phyloP scores from a whole-genome alignment of 2,888 invertebrate species.

The Chalcosyrphus nemorum region DNA sequence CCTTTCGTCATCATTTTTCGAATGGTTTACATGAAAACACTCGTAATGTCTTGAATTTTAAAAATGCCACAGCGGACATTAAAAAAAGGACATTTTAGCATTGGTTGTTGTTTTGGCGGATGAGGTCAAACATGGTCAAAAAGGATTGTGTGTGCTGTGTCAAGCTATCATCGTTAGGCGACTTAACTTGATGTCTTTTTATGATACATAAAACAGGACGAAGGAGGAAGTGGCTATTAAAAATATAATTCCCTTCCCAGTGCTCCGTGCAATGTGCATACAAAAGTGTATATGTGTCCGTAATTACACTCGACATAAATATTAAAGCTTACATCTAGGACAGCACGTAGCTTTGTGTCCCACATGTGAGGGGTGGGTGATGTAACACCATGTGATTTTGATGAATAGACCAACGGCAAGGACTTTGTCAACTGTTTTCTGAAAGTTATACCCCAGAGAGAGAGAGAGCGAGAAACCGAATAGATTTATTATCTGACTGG shows the following conservation, averaged over 20 bases:
- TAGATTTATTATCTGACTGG: conserved; percentile 10
- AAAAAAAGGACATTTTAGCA: conserved; percentile 6
- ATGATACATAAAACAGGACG: background rate
- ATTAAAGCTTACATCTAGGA: conserved; percentile 25
- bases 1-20: background rate
- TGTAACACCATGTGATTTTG: background rate
- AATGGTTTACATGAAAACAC: background rate
- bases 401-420: conserved; percentile 29
- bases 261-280: background rate
- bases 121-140: conserved; percentile 39
- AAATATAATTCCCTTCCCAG: conserved; percentile 12
- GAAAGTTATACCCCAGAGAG: background rate
- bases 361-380: background rate
- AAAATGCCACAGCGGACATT: conserved; percentile 2
- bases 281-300: background rate
- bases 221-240: background rate
- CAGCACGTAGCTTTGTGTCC: conserved; percentile 26
- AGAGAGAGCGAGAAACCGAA: background rate
- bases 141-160: conserved; percentile 28
- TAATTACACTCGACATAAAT: conserved; percentile 34
- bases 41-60: conserved; percentile 11
- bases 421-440: conserved; percentile 33
- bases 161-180: conserved; percentile 47
- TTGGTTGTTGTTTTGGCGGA: background rate
- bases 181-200: conserved; percentile 41